Evolutionary conservation across 2,888 invertebrate genomes (phyloP).

Genomic region (Mesoligia furuncula): DNA sequence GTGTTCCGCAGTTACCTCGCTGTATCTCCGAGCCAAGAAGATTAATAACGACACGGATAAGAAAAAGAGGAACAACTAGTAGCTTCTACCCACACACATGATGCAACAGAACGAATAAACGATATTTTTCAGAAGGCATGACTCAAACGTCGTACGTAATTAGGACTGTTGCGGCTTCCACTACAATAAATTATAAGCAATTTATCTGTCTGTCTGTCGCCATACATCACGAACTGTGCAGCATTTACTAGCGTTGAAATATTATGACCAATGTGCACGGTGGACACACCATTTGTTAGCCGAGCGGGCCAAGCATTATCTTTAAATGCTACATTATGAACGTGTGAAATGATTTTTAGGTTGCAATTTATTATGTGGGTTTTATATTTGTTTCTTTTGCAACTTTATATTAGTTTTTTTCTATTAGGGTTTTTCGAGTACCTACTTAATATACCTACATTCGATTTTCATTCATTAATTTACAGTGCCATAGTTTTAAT

Average conservation of each 20-base stretch:
- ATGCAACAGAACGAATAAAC: slow-evolving; percentile 61
- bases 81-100: slow-evolving; percentile 36
- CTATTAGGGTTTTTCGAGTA: neutral
- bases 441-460: neutral
- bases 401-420: neutral
- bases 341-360: slow-evolving; percentile 50
- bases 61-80: slow-evolving; percentile 10
- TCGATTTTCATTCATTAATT: slow-evolving; percentile 9
- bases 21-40: slow-evolving; percentile 10
- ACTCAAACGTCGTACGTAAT: slow-evolving; percentile 80
- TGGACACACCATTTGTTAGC: slow-evolving; percentile 77
- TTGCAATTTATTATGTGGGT: slow-evolving; percentile 26
- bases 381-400: neutral
- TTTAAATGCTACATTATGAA: slow-evolving; percentile 52
- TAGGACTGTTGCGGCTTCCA: slow-evolving; percentile 83
- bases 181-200: slow-evolving; percentile 89
- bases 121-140: slow-evolving; percentile 73
- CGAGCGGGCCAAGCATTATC: slow-evolving; percentile 62
- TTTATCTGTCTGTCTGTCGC: slow-evolving; percentile 89
- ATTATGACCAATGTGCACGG: slow-evolving; percentile 82
- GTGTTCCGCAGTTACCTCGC: neutral
- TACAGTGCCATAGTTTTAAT: slow-evolving; percentile 23
- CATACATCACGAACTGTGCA: slow-evolving; percentile 84
- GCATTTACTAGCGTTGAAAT: slow-evolving; percentile 86
- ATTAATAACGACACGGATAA: slow-evolving; percentile 14